These are phyloP conservation scores for Noctua pronuba DNA, from an alignment of 2,888 invertebrate genomes.

Conservation along the genomic window DNA sequence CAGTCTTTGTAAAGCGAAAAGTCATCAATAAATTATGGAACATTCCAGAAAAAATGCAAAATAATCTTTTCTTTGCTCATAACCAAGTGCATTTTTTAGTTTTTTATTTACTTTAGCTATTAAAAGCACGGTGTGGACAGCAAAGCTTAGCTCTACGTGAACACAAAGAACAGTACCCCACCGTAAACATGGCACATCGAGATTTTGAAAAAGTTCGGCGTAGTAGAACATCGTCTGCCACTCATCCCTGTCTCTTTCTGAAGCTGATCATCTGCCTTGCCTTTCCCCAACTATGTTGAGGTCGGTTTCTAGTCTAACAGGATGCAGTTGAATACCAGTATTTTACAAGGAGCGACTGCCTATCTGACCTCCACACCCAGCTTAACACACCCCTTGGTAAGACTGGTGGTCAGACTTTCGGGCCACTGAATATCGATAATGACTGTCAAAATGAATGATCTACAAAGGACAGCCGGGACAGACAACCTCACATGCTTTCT, in stretches of 20 bases:
- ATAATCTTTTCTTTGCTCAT: slow-evolving; percentile 8
- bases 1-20: slow-evolving; percentile 54
- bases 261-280: background rate
- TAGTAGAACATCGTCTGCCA: background rate
- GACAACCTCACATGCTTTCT: background rate
- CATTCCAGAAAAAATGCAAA: slow-evolving; percentile 9
- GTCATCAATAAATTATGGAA: slow-evolving; percentile 26
- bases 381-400: background rate
- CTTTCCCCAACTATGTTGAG: background rate
- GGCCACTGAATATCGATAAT: background rate
- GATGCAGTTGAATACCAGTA: background rate
- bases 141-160: slow-evolving; percentile 43
- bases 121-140: slow-evolving; percentile 32
- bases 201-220: background rate
- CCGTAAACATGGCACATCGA: slow-evolving; percentile 1
- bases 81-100: slow-evolving; percentile 17
- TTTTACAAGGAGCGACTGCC: background rate
- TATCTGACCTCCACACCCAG: background rate
- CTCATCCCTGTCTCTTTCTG: background rate
- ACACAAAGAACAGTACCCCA: slow-evolving; percentile 21
- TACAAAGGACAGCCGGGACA: background rate
- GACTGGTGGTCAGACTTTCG: background rate
- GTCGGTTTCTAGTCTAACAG: background rate
- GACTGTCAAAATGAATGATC: background rate
- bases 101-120: slow-evolving; percentile 32